Conservation (phyloP, 2,888 invertebrate genomes). For the Pyrrhia umbra region DNA sequence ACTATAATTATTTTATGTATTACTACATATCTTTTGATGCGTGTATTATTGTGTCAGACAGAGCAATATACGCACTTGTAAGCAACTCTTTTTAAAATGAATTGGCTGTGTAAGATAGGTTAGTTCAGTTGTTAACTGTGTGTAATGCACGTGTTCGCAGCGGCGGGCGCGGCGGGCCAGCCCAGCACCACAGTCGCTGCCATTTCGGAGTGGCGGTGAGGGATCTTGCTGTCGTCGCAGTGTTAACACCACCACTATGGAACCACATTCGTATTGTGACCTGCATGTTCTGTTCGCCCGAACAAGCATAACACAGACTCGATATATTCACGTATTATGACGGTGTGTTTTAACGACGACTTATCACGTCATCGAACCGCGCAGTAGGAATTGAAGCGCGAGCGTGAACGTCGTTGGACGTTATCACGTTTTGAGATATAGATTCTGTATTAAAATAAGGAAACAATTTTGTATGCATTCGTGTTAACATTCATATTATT, state of each 20-base stretch:
- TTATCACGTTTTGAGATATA: slow-evolving; percentile 57
- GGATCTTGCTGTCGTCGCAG: slow-evolving; percentile 75
- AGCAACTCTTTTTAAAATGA: no score
- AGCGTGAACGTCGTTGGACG: slow-evolving; percentile 62
- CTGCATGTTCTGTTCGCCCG: slow-evolving; percentile 54
- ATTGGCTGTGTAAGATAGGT: no score
- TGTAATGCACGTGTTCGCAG: slow-evolving; percentile 58
- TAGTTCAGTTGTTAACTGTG: no score
- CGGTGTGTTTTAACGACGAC: slow-evolving; percentile 65
- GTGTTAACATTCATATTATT: slow-evolving; percentile 83
- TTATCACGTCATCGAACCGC: slow-evolving; percentile 59
- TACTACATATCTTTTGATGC: no score
- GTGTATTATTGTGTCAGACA: no score
- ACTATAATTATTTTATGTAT: no score
- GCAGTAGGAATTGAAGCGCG: slow-evolving; percentile 67
- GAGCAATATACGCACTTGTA: no score
- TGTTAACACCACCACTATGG: slow-evolving; percentile 52
- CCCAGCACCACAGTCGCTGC: slow-evolving; percentile 91
- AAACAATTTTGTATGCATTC: slow-evolving; percentile 82
- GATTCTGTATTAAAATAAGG: slow-evolving; percentile 65
- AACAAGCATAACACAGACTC: slow-evolving; percentile 63
- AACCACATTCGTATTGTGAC: slow-evolving; percentile 60
- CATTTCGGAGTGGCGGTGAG: slow-evolving; percentile 91
- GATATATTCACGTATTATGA: slow-evolving; percentile 67
- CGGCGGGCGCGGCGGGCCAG: slow-evolving; percentile 86